Percentiles rank a stretch among this genome's conserved stretches.
Evolutionary conservation across 2,888 invertebrate genomes (phyloP).

Genomic region (Branchipolynoe longqiensis): DNA sequence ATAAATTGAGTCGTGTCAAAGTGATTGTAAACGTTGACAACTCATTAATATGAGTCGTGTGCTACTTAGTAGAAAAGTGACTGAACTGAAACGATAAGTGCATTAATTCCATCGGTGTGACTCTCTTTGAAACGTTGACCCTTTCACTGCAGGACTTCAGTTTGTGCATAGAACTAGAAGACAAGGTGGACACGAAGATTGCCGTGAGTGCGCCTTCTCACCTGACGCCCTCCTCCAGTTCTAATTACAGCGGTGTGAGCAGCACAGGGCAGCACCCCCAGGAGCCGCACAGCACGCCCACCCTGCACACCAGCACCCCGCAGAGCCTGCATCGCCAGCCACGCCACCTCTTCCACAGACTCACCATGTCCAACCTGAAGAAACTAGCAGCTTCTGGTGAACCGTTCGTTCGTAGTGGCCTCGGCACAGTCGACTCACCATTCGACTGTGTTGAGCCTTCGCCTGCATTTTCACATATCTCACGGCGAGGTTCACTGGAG

Average conservation of each 20-base stretch:
- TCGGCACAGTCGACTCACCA: too few species aligned
- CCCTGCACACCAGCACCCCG: conserved; percentile 37
- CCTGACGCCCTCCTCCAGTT: background rate
- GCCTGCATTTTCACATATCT: conserved; percentile 31
- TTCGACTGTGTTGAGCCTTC: too few species aligned
- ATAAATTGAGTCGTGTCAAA: too few species aligned
- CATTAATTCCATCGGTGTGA: too few species aligned
- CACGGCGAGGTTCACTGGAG: conserved; percentile 2
- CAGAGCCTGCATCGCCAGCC: background rate
- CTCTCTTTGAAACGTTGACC: too few species aligned
- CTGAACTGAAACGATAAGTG: too few species aligned
- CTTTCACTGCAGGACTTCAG: conserved; percentile 20
- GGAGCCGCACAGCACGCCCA: background rate
- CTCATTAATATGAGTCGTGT: too few species aligned
- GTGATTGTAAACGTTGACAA: too few species aligned
- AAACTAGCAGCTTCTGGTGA: background rate
- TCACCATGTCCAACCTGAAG: conserved; percentile 30
- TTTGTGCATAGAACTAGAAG: conserved; percentile 32
- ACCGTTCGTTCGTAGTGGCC: too few species aligned
- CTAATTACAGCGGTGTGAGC: background rate
- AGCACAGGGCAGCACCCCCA: background rate
- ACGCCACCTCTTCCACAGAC: background rate
- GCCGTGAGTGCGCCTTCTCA: background rate
- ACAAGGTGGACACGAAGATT: background rate
- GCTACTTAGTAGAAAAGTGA: too few species aligned